Percentiles rank a stretch among this genome's conserved stretches.
Conservation (phyloP, 2,113 vertebrate genomes). For the Takifugu bimaculatus region DNA sequence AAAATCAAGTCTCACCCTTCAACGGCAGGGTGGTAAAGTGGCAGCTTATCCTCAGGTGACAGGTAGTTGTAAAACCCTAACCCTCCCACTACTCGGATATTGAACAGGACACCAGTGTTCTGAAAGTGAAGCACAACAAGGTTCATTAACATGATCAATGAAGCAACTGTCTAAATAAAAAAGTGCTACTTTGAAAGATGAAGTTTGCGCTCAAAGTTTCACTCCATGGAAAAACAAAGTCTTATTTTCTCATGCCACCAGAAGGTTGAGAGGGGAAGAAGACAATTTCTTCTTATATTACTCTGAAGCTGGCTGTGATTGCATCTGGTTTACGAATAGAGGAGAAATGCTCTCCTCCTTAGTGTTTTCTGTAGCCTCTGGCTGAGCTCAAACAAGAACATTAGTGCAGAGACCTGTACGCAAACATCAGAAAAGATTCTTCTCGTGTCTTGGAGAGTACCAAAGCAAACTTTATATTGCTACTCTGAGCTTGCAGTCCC, state of each 20-base stretch:
- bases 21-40: slow-evolving; percentile 85
- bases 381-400: slow-evolving; percentile 41
- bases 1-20: slow-evolving; percentile 80
- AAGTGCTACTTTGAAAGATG: not conserved
- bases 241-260: not conserved
- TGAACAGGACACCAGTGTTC: slow-evolving; percentile 80
- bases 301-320: slow-evolving; percentile 25
- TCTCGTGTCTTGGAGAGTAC: slow-evolving; percentile 12
- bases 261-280: not conserved
- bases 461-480: slow-evolving; percentile 20
- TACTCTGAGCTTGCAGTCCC: slow-evolving; percentile 17
- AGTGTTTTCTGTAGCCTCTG: not conserved
- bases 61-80: slow-evolving; percentile 81
- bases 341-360: slow-evolving; percentile 55
- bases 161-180: slow-evolving; percentile 8
- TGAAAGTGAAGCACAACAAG: slow-evolving; percentile 47
- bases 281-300: slow-evolving; percentile 27
- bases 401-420: slow-evolving; percentile 8
- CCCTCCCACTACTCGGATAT: slow-evolving; percentile 81
- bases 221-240: not conserved
- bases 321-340: slow-evolving; percentile 30
- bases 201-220: not conserved
- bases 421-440: slow-evolving; percentile 9
- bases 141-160: too few relatives aligned
- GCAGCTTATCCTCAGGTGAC: slow-evolving; percentile 81